phyloP scores from a whole-genome alignment of 2,888 invertebrate species.

The Tetranychus truncatus region DNA sequence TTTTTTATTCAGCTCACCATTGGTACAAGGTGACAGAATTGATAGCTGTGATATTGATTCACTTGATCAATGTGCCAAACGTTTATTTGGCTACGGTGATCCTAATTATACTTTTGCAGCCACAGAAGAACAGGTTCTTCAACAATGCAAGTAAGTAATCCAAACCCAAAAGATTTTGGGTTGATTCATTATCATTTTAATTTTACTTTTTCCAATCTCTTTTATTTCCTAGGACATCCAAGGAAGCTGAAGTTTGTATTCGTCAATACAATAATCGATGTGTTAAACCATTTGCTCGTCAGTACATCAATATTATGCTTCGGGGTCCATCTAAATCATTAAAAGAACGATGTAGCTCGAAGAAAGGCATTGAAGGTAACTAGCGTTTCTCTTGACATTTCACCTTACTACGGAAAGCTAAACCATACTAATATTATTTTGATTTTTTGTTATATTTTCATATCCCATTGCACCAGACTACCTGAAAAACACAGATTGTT shows the following conservation, averaged over 20 bases:
- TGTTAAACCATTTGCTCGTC: conserved; percentile 21
- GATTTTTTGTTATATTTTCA: too few species aligned
- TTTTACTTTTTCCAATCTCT: neutral
- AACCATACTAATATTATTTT: too few species aligned
- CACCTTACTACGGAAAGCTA: neutral
- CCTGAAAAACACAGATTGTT: conserved; percentile 17
- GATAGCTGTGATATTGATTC: conserved; percentile 16
- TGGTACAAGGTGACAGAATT: neutral
- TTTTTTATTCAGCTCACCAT: neutral
- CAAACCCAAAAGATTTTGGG: neutral
- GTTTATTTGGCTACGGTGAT: conserved; percentile 19
- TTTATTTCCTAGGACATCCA: conserved; percentile 10
- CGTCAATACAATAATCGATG: conserved; percentile 17
- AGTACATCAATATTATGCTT: conserved; percentile 19
- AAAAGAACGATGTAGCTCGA: conserved; percentile 15
- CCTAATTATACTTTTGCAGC: conserved; percentile 16
- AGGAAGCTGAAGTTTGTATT: conserved; percentile 19
- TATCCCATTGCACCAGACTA: conserved; percentile 12
- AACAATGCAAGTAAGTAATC: conserved; percentile 21
- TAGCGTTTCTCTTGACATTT: neutral
- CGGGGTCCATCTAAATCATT: conserved; percentile 19
- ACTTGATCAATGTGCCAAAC: conserved; percentile 19
- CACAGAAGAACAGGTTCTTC: conserved; percentile 13
- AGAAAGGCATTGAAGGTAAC: conserved; percentile 7
- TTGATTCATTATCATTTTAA: neutral